Base-by-base conservation (phyloP, 1,140 invertebrate species). In the Homalodisca vitripennis region DNA sequence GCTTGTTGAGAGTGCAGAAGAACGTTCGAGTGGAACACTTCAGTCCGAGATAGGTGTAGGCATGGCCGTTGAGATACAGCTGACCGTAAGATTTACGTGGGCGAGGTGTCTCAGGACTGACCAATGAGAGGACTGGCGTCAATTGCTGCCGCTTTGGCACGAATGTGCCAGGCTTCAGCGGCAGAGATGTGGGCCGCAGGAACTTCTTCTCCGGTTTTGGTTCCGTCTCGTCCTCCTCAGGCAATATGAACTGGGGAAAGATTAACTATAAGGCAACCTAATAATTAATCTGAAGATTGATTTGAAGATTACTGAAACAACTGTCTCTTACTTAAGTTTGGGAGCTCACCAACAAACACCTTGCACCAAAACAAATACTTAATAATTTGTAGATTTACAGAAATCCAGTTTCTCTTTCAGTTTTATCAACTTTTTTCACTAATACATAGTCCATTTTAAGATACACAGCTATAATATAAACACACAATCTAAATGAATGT, bases 1-100 rank as follows among this genome's bases (percentile, higher is more conserved):
- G 91, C 72, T 93, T 87, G 78, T 95, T 96, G 22, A 95, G 82
- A 0, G 94, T 97, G 74, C 95, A 98, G 79, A 95, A 99, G 73
- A 93, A 95, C 20, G 92, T 86, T 76, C 92, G 87, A 0, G 94
- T 96, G 3, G 93, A 94, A 76, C 92, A 92, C 78, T 97, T 97
- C 48, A 96, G 81, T 0, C 93, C 93, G 70, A 97, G 79, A 79
- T 95, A 94, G 14, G 94, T 97, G 78, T 96, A 97, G 29, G 94
- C 93, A 77, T 96, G 92, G 0, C 94, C 94, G 79, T 95, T 93
- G 32, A 95, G 78, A 79, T 92, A 93, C 12, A 93, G 82, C 77
- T 96, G 92, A 12, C 90, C 89, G 73, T 92, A 95, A n/a, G 90
- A 89, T 76, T 95, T 95, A 41, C 89, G 90, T 0, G 92, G 91